Conservation (phyloP, 2,113 vertebrate genomes). For the Pterocles orientalis region DNA sequence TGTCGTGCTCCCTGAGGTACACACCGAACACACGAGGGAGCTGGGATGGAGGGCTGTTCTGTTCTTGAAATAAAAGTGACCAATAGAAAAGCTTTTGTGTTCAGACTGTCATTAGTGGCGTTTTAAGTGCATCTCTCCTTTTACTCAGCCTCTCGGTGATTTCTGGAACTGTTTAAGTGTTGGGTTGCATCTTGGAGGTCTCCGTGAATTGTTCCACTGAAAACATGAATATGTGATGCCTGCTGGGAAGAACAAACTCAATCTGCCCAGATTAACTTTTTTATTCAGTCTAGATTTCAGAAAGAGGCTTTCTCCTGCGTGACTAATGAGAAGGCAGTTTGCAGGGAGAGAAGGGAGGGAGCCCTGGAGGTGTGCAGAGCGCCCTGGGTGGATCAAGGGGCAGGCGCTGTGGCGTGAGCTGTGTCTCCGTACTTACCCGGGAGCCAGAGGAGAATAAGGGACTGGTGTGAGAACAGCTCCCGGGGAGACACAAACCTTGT, state of each 20-base stretch:
- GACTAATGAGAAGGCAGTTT: background rate
- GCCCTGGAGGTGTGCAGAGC: background rate
- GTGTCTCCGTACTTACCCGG: background rate
- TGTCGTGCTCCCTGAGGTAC: background rate
- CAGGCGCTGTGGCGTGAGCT: accelerated
- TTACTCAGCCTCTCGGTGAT: background rate
- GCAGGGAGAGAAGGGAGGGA: background rate
- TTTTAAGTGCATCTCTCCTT: background rate
- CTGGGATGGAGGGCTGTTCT: background rate
- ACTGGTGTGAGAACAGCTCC: accelerated
- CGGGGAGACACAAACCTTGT: background rate
- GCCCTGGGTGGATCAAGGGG: background rate
- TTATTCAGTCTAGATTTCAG: background rate
- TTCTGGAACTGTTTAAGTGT: background rate
- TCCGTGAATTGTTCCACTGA: background rate
- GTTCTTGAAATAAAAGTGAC: conserved; percentile 41
- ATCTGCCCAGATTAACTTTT: background rate
- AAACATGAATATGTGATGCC: background rate
- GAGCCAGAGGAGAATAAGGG: background rate
- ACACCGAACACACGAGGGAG: background rate
- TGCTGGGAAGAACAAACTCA: background rate
- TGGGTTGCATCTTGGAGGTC: background rate
- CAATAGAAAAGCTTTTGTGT: background rate
- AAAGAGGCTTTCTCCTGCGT: background rate
- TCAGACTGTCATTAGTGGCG: background rate